Base-by-base conservation (phyloP, 2,888 invertebrate genomes). In the Escarpia spicata region DNA sequence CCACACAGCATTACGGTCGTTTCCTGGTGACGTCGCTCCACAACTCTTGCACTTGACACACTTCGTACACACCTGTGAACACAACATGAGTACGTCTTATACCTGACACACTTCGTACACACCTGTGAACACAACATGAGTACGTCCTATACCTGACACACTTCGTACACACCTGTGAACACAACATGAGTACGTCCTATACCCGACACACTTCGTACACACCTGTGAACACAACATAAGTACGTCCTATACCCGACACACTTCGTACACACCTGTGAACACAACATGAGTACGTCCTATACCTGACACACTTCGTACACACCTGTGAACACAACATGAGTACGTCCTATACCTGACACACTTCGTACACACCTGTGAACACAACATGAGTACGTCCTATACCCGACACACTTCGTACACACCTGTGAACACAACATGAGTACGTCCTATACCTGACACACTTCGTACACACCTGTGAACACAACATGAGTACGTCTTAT, bases 11-110 rank as follows among this genome's bases (percentile, higher is more conserved):
- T 95, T 95, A 44, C 94, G 93, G 93, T 93, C 26, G 92, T 91
- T 44, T 92, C 96, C 96, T 45, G 96, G 96, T 4, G 96, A 96
- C 4, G 96, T 96, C 94, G 98, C 98, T 93, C 98, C 98, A 96
- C 99, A 99, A 95, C 98, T 98, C 96, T 98, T 98, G 97, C 99
- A 99, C 95, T 98, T 98, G 44, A 98, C 97, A 96, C 99, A 99
- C 93, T 97, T 97, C 90, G 97, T 97, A 95, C 97, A 97, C 93
- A 96, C 95, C 97, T 96, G 43, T 43, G 90, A 37, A 37, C 43
- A 75, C 43, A 92, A 75, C 15, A 58, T 12, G 37, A 6, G n/a
- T 3, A 58, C 9, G 92, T 75, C 15, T 26, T 10, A 92, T 26
- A 44, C 15, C 3, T 98, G 2, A 75, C 75, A 75, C 19, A 75